Conservation (phyloP, 2,113 vertebrate genomes). For the Etia nguti region DNA sequence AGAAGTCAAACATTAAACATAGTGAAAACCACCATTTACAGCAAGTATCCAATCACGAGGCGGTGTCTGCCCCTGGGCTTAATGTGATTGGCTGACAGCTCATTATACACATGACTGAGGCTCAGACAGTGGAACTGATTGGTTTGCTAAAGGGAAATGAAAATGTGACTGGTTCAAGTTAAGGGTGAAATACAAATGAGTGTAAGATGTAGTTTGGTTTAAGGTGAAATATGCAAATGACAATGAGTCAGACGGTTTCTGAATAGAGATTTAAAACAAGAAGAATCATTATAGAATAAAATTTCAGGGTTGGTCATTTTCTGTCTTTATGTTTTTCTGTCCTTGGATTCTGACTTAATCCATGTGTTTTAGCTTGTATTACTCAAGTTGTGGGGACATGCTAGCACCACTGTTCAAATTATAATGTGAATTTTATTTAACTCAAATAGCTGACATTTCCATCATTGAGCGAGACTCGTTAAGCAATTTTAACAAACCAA, state of each 20-base stretch:
- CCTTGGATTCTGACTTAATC: background rate
- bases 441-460: background rate
- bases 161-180: conserved; percentile 8
- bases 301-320: background rate
- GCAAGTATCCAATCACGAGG: conserved; percentile 1
- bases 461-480: background rate
- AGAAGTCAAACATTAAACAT: background rate
- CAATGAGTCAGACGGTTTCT: background rate
- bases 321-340: background rate
- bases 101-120: conserved; percentile 35
- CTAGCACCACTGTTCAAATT: background rate
- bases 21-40: background rate
- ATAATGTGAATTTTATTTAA: background rate
- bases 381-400: background rate
- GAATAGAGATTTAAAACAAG: background rate
- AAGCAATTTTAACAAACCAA: background rate
- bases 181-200: conserved; percentile 26
- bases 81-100: conserved; percentile 50
- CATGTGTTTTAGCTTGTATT: background rate
- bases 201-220: background rate
- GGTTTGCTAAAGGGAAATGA: conserved; percentile 25
- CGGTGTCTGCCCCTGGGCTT: background rate
- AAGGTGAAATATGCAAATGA: background rate
- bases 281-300: background rate
- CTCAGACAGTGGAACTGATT: conserved; percentile 54